Percentiles rank a stretch among this genome's conserved stretches.
Conservation (phyloP, 2,888 invertebrate species). For the Beris chalybata region DNA sequence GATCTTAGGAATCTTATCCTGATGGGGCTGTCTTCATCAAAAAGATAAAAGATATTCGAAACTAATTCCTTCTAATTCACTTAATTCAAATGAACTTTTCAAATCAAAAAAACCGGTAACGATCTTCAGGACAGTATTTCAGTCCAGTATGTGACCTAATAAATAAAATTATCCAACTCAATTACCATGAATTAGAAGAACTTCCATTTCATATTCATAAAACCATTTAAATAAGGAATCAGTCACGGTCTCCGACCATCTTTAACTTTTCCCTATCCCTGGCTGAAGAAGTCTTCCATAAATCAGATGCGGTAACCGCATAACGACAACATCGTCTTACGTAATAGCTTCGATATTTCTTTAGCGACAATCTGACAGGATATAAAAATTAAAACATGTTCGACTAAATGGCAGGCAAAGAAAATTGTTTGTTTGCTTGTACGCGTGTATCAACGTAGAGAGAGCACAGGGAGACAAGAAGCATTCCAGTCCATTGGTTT, state of each 20-base stretch:
- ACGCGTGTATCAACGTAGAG: background rate
- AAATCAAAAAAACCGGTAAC: background rate
- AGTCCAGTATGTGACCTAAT: background rate
- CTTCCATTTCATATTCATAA: background rate
- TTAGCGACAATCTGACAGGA: conserved; percentile 27
- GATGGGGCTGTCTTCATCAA: no score
- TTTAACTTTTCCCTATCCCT: conserved; percentile 19
- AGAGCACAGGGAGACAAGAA: conserved; percentile 36
- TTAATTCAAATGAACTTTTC: no score
- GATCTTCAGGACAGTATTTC: background rate
- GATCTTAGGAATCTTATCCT: no score
- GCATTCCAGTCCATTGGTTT: conserved; percentile 57
- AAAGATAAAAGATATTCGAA: no score
- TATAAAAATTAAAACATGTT: conserved; percentile 33
- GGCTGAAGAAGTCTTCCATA: conserved; percentile 17
- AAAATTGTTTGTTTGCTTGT: conserved; percentile 29
- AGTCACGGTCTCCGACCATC: conserved; percentile 20
- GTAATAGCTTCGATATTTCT: conserved; percentile 28
- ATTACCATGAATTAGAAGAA: background rate
- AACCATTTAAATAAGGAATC: conserved; percentile 5
- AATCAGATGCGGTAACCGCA: conserved; percentile 29
- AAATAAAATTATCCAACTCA: conserved; percentile 6
- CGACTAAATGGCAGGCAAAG: conserved; percentile 28
- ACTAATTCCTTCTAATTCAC: no score
- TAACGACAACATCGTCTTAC: conserved; percentile 21